phyloP scores from a whole-genome alignment of 2,797 vertebrate species.

The Eulemur mongoz region DNA sequence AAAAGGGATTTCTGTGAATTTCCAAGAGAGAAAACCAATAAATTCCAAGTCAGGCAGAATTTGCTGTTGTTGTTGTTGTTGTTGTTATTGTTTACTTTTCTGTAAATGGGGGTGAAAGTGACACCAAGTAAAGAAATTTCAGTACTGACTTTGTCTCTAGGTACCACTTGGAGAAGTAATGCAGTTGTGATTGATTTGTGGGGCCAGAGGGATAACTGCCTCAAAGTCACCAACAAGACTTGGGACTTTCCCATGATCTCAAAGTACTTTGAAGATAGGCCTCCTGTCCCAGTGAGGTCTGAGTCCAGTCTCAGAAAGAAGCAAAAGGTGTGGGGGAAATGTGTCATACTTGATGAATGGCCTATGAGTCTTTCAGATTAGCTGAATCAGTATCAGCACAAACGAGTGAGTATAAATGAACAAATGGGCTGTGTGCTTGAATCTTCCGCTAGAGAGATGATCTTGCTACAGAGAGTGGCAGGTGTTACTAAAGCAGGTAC shows the following conservation, averaged over 20 bases:
- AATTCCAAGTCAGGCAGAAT: neutral
- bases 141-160: neutral
- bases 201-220: no score
- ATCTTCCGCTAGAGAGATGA: neutral
- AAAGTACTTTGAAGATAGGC: neutral
- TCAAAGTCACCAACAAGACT: neutral
- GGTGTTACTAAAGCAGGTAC: neutral
- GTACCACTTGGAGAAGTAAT: neutral
- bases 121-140: neutral
- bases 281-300: neutral
- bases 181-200: neutral
- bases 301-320: neutral
- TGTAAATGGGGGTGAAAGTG: neutral
- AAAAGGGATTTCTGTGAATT: neutral
- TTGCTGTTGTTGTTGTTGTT: neutral
- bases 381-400: neutral
- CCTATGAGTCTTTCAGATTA: neutral
- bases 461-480: neutral
- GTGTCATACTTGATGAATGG: neutral
- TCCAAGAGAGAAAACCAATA: neutral
- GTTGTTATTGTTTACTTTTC: neutral
- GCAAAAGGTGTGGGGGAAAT: neutral
- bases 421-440: neutral
- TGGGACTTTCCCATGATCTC: neutral
- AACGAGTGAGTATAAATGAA: neutral